These are phyloP conservation scores for Microplitis manilae DNA, from an alignment of 2,888 invertebrate species.

Conservation along the genomic window DNA sequence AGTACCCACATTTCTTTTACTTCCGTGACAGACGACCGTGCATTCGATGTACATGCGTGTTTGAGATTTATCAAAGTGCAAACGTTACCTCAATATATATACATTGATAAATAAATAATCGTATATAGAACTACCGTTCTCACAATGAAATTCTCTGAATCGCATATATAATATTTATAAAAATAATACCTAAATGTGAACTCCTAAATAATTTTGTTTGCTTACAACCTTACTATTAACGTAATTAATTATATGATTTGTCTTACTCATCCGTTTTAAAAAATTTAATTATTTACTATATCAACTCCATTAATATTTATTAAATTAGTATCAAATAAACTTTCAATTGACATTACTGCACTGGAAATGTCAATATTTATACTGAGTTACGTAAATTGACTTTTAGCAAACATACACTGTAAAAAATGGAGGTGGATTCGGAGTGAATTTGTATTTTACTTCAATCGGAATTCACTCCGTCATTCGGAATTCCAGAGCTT, in stretches of 20 bases:
- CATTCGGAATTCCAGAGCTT: too few species aligned
- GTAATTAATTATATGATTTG: too few species aligned
- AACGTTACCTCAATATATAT: constrained; percentile 2
- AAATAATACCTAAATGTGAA: not conserved
- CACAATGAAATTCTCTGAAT: constrained; percentile 4
- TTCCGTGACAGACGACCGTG: constrained; percentile 23
- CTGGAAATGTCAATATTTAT: too few species aligned
- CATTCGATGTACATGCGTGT: constrained; percentile 26
- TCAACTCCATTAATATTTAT: too few species aligned
- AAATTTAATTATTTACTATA: too few species aligned
- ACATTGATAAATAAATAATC: constrained; percentile 21
- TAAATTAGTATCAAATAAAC: too few species aligned
- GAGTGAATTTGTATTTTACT: too few species aligned
- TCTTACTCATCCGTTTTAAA: not conserved
- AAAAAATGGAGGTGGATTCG: too few species aligned
- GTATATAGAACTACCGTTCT: not conserved
- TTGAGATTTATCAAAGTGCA: constrained; percentile 18
- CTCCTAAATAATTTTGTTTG: not conserved
- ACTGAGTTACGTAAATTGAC: too few species aligned
- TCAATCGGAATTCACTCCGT: too few species aligned
- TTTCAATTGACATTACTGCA: too few species aligned
- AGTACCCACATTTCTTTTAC: constrained; percentile 5
- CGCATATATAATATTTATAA: not conserved
- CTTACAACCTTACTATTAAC: not conserved
- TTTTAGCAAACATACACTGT: too few species aligned